Conservation (phyloP, 1,140 invertebrate species). For the Drosophila rhopaloa region DNA sequence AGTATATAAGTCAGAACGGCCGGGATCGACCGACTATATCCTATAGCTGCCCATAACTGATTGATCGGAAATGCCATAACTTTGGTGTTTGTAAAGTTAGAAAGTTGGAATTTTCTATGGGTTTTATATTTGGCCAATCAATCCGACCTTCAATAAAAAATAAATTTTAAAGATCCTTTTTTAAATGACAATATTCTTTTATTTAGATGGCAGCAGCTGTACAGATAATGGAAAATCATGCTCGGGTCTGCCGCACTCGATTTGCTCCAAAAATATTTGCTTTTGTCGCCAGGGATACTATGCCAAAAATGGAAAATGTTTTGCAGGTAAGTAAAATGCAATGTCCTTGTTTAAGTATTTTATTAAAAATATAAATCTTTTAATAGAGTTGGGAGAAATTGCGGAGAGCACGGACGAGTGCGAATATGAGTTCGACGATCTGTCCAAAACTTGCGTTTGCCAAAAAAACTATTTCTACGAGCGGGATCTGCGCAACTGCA, state of each 20-base stretch:
- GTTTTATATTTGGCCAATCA: too few relatives aligned
- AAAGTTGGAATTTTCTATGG: too few relatives aligned
- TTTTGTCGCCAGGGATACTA: conserved; percentile 75
- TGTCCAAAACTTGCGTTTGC: conserved; percentile 80
- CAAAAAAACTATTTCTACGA: conserved; percentile 83
- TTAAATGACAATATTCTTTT: too few relatives aligned
- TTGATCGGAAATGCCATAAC: too few relatives aligned
- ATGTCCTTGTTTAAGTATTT: accelerated
- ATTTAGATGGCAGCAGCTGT: conserved; percentile 72
- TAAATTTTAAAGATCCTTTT: too few relatives aligned
- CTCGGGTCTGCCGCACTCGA: conserved; percentile 69
- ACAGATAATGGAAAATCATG: conserved; percentile 76
- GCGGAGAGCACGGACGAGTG: conserved; percentile 81
- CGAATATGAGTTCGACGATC: conserved; percentile 72
- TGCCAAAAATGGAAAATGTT: conserved; percentile 76
- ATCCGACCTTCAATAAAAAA: too few relatives aligned
- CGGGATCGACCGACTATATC: too few relatives aligned
- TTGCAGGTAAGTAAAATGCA: conserved; percentile 61
- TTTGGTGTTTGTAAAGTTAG: too few relatives aligned
- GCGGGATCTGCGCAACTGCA: conserved; percentile 69
- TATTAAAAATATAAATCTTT: not conserved
- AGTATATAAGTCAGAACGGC: too few relatives aligned
- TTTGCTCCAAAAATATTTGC: conserved; percentile 73
- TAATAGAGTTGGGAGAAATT: conserved; percentile 81
- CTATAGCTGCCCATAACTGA: too few relatives aligned